phyloP scores from a whole-genome alignment of 2,888 invertebrate species.

The Helobdella robusta region DNA sequence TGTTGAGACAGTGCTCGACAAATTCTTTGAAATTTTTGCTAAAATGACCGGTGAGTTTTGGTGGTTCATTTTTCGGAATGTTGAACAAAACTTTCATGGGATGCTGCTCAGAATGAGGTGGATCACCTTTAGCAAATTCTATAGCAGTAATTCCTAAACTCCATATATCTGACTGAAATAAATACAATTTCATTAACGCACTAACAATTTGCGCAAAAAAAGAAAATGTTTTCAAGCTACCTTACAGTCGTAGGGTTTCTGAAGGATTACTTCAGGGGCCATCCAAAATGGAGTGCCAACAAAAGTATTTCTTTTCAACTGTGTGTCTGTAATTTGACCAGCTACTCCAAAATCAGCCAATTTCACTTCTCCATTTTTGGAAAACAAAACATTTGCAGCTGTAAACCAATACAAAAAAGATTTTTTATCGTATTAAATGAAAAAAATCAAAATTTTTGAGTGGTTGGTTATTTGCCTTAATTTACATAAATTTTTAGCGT shows the following conservation, averaged over 20 bases:
- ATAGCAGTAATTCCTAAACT: constrained; percentile 91
- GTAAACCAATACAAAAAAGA: no score
- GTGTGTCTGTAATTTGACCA: constrained; percentile 49
- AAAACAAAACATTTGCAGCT: constrained; percentile 93
- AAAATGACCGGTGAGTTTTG: constrained; percentile 81
- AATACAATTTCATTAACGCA: no score
- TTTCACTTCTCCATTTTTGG: constrained; percentile 98
- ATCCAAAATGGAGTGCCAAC: constrained; percentile 95
- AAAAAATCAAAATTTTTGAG: no score
- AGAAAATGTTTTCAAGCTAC: constrained; percentile 32
- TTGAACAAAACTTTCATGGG: constrained; percentile 90
- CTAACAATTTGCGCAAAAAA: neutral
- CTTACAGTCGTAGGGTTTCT: constrained; percentile 88
- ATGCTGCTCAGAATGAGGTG: constrained; percentile 90
- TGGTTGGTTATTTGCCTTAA: no score
- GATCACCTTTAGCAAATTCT: constrained; percentile 92
- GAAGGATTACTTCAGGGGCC: constrained; percentile 92
- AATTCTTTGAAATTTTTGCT: constrained; percentile 61
- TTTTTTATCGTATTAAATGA: no score
- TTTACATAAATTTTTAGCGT: no score
- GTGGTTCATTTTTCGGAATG: constrained; percentile 91
- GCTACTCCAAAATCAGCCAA: constrained; percentile 60
- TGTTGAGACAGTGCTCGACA: constrained; percentile 34
- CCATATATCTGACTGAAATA: constrained; percentile 78
- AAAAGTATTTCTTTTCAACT: constrained; percentile 83